Percentiles rank a stretch among this genome's conserved stretches.
phyloP scores from a whole-genome alignment of 2,888 invertebrate genomes.

The Watsonalla cultraria region DNA sequence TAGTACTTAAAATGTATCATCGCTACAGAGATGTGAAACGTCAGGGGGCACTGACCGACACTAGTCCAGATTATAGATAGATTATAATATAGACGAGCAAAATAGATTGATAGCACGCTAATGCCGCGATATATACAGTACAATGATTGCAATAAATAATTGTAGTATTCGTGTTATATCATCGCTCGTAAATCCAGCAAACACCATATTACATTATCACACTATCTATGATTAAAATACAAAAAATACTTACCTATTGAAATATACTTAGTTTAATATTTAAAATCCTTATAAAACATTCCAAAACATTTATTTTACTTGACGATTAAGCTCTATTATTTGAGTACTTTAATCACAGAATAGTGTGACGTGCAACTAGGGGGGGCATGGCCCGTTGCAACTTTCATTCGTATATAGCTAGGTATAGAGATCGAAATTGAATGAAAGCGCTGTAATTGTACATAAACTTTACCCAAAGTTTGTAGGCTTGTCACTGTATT shows the following conservation, averaged over 20 bases:
- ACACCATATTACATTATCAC: background rate
- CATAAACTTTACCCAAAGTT: background rate
- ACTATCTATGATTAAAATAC: constrained; percentile 2
- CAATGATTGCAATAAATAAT: background rate
- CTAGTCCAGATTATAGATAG: background rate
- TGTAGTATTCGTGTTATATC: background rate
- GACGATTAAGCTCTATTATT: constrained; percentile 50
- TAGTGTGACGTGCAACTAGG: constrained; percentile 16
- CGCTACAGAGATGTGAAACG: background rate
- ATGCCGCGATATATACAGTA: background rate
- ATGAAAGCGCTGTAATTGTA: background rate
- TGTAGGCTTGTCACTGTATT: background rate
- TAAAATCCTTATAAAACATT: constrained; percentile 30
- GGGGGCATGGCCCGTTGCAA: background rate
- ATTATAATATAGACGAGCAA: background rate
- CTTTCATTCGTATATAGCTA: background rate
- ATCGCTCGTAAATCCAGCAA: background rate
- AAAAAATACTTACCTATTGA: background rate
- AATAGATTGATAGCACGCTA: background rate
- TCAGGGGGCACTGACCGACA: background rate
- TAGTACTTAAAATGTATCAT: background rate
- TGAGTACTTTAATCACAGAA: constrained; percentile 35
- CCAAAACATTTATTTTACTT: constrained; percentile 36
- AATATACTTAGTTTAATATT: constrained; percentile 7
- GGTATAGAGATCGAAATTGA: background rate